A percentile compares a stretch with the other conserved stretches of the same genome.
Conservation (phyloP, 2,888 invertebrate species). For the Sericinus montela region DNA sequence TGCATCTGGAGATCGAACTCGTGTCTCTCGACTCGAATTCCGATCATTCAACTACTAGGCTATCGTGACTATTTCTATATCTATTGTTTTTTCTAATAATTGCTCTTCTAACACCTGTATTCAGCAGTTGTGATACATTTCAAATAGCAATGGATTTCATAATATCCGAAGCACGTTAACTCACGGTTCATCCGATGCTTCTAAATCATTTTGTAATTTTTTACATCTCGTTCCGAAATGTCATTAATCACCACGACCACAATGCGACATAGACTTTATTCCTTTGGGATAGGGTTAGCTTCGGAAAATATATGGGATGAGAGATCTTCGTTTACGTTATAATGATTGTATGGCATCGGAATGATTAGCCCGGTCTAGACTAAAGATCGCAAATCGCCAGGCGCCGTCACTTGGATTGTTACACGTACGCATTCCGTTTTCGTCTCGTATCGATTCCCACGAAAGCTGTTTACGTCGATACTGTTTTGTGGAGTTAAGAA, state of each 20-base stretch:
- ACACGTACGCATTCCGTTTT: slow-evolving; percentile 31
- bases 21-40: too few relatives aligned
- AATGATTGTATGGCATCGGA: neutral
- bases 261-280: neutral
- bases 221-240: neutral
- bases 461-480: slow-evolving; percentile 13
- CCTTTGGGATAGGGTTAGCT: neutral
- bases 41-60: too few relatives aligned
- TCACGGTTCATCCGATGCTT: neutral
- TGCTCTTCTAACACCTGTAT: neutral
- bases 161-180: neutral
- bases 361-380: slow-evolving; percentile 1
- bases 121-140: neutral
- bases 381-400: slow-evolving; percentile 15
- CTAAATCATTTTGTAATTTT: slow-evolving; percentile 4
- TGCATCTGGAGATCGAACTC: too few relatives aligned
- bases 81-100: neutral
- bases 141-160: neutral
- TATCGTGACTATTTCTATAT: neutral
- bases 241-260: neutral
- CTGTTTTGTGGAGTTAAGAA: slow-evolving; percentile 7
- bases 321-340: neutral
- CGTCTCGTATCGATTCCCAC: slow-evolving; percentile 26
- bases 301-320: neutral
- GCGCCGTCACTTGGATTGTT: slow-evolving; percentile 26